Conservation (phyloP, 2,113 vertebrate species). For the Pseudonaja textilis region DNA sequence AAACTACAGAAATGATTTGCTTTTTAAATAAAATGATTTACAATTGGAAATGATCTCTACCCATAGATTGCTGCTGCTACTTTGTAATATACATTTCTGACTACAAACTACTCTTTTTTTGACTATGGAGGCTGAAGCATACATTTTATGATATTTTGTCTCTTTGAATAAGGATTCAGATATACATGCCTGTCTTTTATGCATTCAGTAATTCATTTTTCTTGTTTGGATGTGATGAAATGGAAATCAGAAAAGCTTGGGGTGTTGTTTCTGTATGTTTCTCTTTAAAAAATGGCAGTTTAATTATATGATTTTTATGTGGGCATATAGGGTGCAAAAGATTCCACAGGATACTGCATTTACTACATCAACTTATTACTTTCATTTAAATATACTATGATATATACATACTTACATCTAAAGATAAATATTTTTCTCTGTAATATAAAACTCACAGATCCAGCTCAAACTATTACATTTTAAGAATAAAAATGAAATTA, state of each 20-base stretch:
- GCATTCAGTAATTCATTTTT: not conserved
- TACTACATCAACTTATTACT: not conserved
- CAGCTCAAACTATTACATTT: not conserved
- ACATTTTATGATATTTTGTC: not conserved
- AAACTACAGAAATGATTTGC: not conserved
- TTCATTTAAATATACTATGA: not conserved
- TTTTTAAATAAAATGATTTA: conserved; percentile 36
- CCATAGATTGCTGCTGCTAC: not conserved
- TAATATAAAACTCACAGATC: not conserved
- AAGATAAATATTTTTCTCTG: not conserved
- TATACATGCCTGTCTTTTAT: not conserved
- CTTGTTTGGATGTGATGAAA: not conserved
- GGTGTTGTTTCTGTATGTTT: not conserved
- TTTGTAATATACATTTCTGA: not conserved
- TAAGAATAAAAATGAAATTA: not conserved
- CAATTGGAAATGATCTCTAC: conserved; percentile 23
- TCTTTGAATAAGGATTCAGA: not conserved
- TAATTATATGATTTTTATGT: not conserved
- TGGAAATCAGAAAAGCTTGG: not conserved
- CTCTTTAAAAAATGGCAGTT: not conserved
- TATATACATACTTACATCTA: not conserved
- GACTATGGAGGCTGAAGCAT: not conserved
- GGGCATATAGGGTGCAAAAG: not conserved
- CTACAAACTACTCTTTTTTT: not conserved
- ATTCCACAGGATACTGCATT: not conserved